These are phyloP conservation scores for Python bivittatus DNA, from an alignment of 2,113 vertebrate genomes.

Conservation along the genomic window DNA sequence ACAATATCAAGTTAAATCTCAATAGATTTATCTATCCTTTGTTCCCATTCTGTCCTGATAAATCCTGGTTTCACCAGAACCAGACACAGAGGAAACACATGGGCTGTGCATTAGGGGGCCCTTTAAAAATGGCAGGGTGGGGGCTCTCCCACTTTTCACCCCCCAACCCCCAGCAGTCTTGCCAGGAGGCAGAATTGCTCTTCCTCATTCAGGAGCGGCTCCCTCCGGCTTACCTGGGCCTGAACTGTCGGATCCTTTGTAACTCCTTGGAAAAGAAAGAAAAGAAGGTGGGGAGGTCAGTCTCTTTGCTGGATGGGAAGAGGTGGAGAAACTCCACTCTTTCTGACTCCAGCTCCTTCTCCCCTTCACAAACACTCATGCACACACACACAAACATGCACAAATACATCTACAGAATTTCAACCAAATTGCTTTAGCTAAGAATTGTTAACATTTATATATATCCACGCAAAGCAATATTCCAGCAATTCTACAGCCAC, in stretches of 20 bases:
- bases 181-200: background rate
- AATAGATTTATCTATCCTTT: too few species aligned
- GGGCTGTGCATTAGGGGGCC: background rate
- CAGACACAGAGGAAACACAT: background rate
- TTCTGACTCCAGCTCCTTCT: background rate
- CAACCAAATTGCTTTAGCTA: background rate
- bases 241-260: background rate
- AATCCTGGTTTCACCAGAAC: too few species aligned
- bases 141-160: background rate
- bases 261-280: background rate
- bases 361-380: too few species aligned
- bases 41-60: too few species aligned
- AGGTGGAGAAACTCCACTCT: background rate
- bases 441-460: background rate
- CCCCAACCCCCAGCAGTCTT: background rate
- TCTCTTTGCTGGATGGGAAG: background rate
- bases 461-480: background rate
- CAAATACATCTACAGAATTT: too few species aligned
- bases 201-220: background rate
- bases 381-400: too few species aligned
- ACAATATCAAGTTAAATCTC: too few species aligned
- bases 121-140: background rate
- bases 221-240: background rate
- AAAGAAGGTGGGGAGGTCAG: background rate
- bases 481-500: background rate